These are phyloP conservation scores for Podiceps cristatus DNA, from an alignment of 2,113 vertebrate species.

Conservation along the genomic window DNA sequence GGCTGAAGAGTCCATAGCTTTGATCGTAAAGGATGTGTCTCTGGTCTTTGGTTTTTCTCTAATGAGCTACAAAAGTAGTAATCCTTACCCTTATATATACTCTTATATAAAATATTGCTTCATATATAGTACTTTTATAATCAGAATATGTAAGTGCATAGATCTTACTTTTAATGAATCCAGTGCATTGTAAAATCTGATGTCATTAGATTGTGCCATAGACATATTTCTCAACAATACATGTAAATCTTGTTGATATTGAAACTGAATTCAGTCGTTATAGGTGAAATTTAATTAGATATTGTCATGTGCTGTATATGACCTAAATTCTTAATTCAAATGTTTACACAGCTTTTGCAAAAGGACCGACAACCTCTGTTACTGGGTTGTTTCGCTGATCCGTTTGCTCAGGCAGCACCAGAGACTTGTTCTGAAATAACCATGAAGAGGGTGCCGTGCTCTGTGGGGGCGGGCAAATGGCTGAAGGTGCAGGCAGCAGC, in stretches of 20 bases:
- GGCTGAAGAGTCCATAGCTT: not conserved
- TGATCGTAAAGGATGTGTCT: not conserved
- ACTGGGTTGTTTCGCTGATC: not conserved
- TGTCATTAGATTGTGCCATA: not conserved
- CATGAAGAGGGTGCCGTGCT: not conserved
- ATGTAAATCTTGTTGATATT: not conserved
- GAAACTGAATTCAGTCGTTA: not conserved
- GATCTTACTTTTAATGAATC: not conserved
- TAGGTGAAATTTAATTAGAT: not conserved
- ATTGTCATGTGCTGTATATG: not conserved
- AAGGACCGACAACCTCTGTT: not conserved
- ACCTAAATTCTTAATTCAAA: not conserved
- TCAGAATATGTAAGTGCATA: not conserved
- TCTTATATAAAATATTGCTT: not conserved
- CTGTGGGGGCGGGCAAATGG: fast-evolving
- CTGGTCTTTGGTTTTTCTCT: not conserved
- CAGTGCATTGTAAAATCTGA: not conserved
- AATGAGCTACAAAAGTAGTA: conserved; percentile 9
- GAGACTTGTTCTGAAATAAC: not conserved
- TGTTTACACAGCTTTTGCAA: not conserved
- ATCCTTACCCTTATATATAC: not conserved
- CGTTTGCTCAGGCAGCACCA: not conserved
- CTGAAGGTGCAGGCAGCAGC: not conserved
- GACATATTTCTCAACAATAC: not conserved
- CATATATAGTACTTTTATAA: not conserved